A percentile compares a stretch with the other conserved stretches of the same genome.
These are phyloP conservation scores for Tribolium madens DNA, from an alignment of 1,140 invertebrate species.

Conservation along the genomic window DNA sequence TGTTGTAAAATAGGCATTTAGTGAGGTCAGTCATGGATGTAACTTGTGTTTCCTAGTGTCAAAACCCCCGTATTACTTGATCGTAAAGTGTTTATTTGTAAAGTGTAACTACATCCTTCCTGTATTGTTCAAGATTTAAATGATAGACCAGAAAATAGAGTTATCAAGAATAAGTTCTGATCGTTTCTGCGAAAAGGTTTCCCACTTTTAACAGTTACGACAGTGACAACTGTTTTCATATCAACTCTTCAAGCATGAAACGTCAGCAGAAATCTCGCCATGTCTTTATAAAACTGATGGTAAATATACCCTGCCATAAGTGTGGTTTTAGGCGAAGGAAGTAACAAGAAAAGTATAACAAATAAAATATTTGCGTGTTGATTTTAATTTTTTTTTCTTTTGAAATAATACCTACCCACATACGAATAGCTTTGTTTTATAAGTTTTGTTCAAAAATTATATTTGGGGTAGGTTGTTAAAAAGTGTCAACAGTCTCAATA, in stretches of 20 bases:
- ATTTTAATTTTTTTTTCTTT: too few species aligned
- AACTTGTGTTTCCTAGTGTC: background rate
- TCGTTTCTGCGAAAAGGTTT: background rate
- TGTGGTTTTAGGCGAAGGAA: too few species aligned
- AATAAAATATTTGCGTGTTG: too few species aligned
- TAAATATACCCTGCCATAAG: background rate
- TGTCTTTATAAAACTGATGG: background rate
- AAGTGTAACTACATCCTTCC: background rate
- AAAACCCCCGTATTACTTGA: background rate
- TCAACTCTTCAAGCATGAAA: background rate
- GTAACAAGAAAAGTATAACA: too few species aligned
- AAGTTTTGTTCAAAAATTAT: too few species aligned
- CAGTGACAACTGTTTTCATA: background rate
- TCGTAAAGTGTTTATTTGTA: background rate
- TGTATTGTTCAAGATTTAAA: background rate
- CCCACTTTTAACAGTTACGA: background rate
- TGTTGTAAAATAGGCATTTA: background rate
- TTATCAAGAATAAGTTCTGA: background rate
- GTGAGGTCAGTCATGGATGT: background rate
- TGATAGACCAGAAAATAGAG: background rate
- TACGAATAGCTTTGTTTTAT: too few species aligned
- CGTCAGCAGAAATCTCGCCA: background rate
- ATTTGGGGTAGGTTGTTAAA: too few species aligned
- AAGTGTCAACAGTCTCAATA: too few species aligned
- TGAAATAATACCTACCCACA: too few species aligned